Conservation (phyloP, 1,140 invertebrate species). For the Cylas formicarius region DNA sequence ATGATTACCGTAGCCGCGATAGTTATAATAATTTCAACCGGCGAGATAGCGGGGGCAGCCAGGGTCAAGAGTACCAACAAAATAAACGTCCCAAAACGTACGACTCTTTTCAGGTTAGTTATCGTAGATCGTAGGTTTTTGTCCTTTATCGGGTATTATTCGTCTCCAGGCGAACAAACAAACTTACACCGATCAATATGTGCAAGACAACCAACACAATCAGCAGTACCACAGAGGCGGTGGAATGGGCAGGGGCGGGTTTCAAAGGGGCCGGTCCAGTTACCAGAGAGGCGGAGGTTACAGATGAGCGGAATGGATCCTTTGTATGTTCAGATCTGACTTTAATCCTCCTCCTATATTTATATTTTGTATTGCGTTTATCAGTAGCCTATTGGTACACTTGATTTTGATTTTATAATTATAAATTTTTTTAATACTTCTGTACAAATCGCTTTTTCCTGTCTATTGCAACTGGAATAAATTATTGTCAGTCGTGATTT, state of each 20-base stretch:
- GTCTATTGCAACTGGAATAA: no score
- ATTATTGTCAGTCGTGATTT: no score
- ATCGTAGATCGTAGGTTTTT: background rate
- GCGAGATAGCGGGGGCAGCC: constrained; percentile 27
- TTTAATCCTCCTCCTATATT: no score
- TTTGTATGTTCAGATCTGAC: no score
- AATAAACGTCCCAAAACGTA: constrained; percentile 38
- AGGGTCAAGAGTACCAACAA: constrained; percentile 29
- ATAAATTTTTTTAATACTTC: no score
- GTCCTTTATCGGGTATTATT: background rate
- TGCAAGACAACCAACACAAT: constrained; percentile 38
- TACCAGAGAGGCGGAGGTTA: constrained; percentile 38
- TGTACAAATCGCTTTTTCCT: no score
- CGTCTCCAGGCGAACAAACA: constrained; percentile 26
- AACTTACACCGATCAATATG: constrained; percentile 41
- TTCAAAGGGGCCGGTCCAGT: constrained; percentile 34
- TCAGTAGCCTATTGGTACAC: no score
- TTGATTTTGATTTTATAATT: no score
- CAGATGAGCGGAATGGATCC: no score
- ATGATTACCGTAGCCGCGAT: constrained; percentile 14
- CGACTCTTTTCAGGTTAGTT: constrained; percentile 33
- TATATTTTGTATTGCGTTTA: no score
- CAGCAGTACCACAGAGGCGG: constrained; percentile 34
- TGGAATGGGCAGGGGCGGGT: constrained; percentile 11
- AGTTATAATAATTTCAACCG: constrained; percentile 14